Base-by-base conservation (phyloP, 2,797 vertebrate species). In the Austrolebias charrua region DNA sequence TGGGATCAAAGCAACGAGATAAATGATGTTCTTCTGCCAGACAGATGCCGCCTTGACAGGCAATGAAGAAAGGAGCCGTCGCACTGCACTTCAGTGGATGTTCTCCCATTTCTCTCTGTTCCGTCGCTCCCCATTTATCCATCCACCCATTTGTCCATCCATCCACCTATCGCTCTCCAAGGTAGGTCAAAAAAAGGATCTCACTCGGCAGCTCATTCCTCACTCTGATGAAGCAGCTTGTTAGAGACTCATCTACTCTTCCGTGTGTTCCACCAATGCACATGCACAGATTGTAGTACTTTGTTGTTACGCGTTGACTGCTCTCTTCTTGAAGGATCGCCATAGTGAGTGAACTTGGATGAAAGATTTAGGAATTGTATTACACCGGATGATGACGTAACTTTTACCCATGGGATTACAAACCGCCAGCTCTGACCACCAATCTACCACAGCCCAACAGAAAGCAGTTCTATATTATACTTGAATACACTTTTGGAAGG, bases 151-250 rank as follows among this genome's bases (percentile, higher is more conserved):
- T 69, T 48, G 49, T 75, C 76, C 65, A 40, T 71, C 63, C 53
- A 44, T 81, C 76, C 53, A 54, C 61, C 82, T 75, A 52, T 68
- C 29, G 67, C 69, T 88, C 78, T 75, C 70, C 74, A 78, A 87
- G 88, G 88, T 89, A 88, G 88, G 91, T 91, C 85, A 91, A 88
- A 89, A 85, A 79, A 87, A 83, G 89, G 88, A 86, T 88, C 70
- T 73, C 56, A 55, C 73, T 72, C 87, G 89, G 82, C 87, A 88
- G 84, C 79, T 88, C 88, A 89, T 91, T 87, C 78, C 66, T 92
- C 86, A 87, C 78, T 82, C 81, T 90, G 91, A 92, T 89, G 83
- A 90, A 92, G 89, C 79, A 33, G 78, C 90, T 91, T 90, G 91
- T 92, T 91, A 92, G 85, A 80, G 75, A 83, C 72, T 86, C 83